phyloP scores from a whole-genome alignment of 2,888 invertebrate species.

The Lordiphosa fenestrarum region DNA sequence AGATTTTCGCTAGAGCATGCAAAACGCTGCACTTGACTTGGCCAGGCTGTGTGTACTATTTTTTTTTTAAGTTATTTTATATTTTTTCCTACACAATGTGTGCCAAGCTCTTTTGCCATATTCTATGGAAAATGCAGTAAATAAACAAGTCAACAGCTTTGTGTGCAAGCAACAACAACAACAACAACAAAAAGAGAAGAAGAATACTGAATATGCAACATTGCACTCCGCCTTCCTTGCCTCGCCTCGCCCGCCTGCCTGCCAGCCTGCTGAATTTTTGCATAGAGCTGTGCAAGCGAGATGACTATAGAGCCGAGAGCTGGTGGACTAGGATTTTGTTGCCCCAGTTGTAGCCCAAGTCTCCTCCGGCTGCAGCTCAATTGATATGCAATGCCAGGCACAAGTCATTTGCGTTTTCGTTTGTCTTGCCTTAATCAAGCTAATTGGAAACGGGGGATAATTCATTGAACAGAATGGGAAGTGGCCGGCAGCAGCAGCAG shows the following conservation, averaged over 20 bases:
- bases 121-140: conserved; percentile 9
- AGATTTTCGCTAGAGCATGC: conserved; percentile 15
- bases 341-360: neutral
- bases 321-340: neutral
- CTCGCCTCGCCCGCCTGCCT: too few relatives aligned
- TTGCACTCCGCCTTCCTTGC: conserved; percentile 4
- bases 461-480: neutral
- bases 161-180: neutral
- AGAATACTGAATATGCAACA: conserved; percentile 17
- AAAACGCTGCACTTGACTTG: conserved; percentile 27
- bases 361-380: conserved; percentile 2
- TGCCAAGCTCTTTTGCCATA: conserved; percentile 15
- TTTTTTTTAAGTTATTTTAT: too few relatives aligned
- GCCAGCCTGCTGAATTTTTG: too few relatives aligned
- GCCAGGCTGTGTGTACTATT: conserved; percentile 5
- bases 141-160: conserved; percentile 22
- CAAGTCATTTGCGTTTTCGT: conserved; percentile 9
- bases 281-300: too few relatives aligned
- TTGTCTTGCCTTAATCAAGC: conserved; percentile 22
- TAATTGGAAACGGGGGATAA: conserved; percentile 15
- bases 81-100: conserved; percentile 14
- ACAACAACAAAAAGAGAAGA: neutral
- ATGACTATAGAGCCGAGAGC: too few relatives aligned
- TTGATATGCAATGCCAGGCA: conserved; percentile 16
- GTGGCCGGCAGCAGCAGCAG: neutral